Percentiles rank a stretch among this genome's conserved stretches.
Conservation (phyloP, 2,797 vertebrate genomes). For the Spinibarbus caldwelli region DNA sequence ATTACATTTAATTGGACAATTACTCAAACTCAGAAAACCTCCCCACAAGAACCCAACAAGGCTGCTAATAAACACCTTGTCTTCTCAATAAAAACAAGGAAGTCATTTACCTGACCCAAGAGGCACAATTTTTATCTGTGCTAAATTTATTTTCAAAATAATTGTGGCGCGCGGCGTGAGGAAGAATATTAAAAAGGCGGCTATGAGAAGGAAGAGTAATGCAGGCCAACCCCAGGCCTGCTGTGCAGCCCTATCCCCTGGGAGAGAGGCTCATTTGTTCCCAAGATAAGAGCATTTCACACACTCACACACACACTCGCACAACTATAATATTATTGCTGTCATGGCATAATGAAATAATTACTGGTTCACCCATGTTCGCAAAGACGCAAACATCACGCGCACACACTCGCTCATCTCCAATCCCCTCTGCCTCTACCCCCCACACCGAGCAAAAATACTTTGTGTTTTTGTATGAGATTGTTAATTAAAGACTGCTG, state of each 20-base stretch:
- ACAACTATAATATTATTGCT: conserved; percentile 82
- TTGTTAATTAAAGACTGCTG: conserved; percentile 48
- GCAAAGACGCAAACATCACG: conserved; percentile 56
- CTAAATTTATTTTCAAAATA: conserved; percentile 99
- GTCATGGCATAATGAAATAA: conserved; percentile 84
- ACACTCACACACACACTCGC: conserved; percentile 51
- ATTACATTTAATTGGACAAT: conserved; percentile 99
- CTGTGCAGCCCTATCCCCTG: conserved; percentile 86
- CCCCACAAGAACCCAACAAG: conserved; percentile 92
- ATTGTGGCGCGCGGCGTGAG: conserved; percentile 87
- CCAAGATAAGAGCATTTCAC: conserved; percentile 81
- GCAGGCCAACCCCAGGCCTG: conserved; percentile 83
- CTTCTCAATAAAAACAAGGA: conserved; percentile 97
- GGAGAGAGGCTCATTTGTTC: conserved; percentile 85
- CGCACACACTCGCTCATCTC: conserved; percentile 23
- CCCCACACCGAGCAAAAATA: conserved; percentile 48
- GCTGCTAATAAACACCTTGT: conserved; percentile 99
- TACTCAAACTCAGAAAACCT: conserved; percentile 99
- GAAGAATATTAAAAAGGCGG: conserved; percentile 93
- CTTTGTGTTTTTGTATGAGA: conserved; percentile 41
- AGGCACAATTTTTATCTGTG: conserved; percentile 93
- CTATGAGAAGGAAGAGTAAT: conserved; percentile 82
- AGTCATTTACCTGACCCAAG: conserved; percentile 98
- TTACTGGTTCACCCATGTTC: conserved; percentile 81
- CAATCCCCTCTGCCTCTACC: conserved; percentile 56